A percentile compares a stretch with the other conserved stretches of the same genome.
These are phyloP conservation scores for Scyliorhinus canicula DNA, from an alignment of 2,797 vertebrate genomes.

Conservation along the genomic window DNA sequence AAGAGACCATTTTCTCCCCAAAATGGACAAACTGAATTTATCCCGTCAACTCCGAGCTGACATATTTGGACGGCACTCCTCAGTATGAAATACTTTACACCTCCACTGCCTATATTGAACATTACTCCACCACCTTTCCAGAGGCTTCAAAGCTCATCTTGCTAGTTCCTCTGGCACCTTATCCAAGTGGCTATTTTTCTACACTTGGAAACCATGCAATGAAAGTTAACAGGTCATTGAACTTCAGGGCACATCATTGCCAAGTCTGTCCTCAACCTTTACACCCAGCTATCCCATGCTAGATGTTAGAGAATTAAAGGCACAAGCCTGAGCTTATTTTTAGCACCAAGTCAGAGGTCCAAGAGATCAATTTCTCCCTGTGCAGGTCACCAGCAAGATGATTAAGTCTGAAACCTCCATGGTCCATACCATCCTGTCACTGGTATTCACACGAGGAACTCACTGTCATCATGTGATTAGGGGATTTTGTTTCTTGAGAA, in stretches of 20 bases:
- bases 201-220: background rate
- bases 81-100: background rate
- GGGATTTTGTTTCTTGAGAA: background rate
- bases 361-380: background rate
- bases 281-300: too few species aligned
- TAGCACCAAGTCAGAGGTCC: background rate
- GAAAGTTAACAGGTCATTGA: background rate
- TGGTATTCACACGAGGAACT: background rate
- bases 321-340: background rate
- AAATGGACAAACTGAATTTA: background rate
- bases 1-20: background rate
- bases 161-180: background rate
- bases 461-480: background rate
- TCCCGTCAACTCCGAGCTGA: background rate
- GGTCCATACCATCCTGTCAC: background rate
- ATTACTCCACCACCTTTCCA: background rate
- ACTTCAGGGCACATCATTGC: background rate
- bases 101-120: background rate
- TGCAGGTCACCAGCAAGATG: background rate
- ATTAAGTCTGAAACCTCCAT: background rate
- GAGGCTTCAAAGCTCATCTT: background rate
- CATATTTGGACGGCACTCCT: background rate
- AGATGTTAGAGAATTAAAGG: too few species aligned
- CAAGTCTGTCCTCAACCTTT: background rate
- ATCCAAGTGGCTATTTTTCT: too few species aligned